Conservation (phyloP, 1,140 invertebrate genomes). For the Metaphire vulgaris region DNA sequence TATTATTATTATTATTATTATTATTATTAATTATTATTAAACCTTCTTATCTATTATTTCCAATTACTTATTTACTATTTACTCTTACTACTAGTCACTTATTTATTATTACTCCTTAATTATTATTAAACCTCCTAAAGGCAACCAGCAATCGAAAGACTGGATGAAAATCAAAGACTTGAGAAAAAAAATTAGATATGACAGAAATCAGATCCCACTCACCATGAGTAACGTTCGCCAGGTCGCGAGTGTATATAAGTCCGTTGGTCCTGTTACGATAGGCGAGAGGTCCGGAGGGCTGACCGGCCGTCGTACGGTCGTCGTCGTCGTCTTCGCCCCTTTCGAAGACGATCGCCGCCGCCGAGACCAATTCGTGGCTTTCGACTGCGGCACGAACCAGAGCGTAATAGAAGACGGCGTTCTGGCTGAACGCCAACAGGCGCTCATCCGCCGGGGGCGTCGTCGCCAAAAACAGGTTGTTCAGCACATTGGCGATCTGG, state of each 20-base stretch:
- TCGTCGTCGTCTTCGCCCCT: background rate
- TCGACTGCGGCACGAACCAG: background rate
- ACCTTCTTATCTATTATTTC: no score
- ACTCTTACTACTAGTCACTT: no score
- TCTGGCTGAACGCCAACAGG: background rate
- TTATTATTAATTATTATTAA: no score
- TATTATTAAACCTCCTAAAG: no score
- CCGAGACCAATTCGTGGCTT: background rate
- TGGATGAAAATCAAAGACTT: no score
- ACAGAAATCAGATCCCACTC: no score
- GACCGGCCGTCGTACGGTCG: background rate
- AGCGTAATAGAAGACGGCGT: background rate
- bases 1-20: no score
- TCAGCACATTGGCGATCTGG: background rate
- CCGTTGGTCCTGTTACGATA: background rate
- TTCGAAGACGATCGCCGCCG: background rate
- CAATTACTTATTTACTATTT: no score
- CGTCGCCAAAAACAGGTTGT: background rate
- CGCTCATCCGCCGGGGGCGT: background rate
- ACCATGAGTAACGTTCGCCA: background rate
- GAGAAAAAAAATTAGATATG: no score
- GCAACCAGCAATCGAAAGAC: no score
- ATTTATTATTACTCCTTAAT: no score
- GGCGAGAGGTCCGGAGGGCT: background rate
- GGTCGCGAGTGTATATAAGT: background rate